Base-by-base conservation (phyloP, 2,888 invertebrate genomes). In the Abscondita cerata region DNA sequence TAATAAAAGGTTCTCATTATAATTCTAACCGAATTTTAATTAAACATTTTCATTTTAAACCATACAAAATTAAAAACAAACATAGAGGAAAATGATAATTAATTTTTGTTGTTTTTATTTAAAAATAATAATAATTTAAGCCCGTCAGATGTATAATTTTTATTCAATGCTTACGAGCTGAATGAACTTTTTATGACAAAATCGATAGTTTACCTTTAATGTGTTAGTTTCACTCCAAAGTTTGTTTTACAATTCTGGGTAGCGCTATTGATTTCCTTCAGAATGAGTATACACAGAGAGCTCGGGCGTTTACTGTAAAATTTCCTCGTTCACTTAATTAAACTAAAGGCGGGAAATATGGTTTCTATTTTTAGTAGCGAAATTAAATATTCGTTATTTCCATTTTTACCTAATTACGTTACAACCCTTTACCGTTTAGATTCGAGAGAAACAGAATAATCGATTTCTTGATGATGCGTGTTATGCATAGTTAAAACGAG, bases 241-340 rank as follows among this genome's bases (percentile, higher is more conserved):
- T 52, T 52, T 58, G 52, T 58, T n/a, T 51, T 58, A 52, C 52
- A 44, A 41, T 44, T 52, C 52, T 41, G 58, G 52, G 58, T 51
- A 44, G 58, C 51, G 20, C 34, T 58, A 58, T 58, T 52, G 55
- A 61, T 61, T 62, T 56, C 52, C 51, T 18, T 25, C 25, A 25
- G 25, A 25, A 25, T 6, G 25, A 25, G 4, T 25, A 6, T 25
- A 25, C 6, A 25, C 25, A 25, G 25, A 25, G 4, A 25, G 25
- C 25, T 25, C 25, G 53, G 53, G 51, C 55, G 51, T 60, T 55
- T 55, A 34, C 51, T 44, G 51, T 54, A 46, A 60, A 60, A 60
- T 60, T 60, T 55, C 55, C 61, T 56, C 55, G 50, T 61, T 61
- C 47, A 47, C 61, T 61, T 61, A 61, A 61, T 59, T 59, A 59